Percentiles rank a stretch among this genome's conserved stretches.
Conservation (phyloP, 2,797 vertebrate genomes). For the Pyrocephalus nanus region DNA sequence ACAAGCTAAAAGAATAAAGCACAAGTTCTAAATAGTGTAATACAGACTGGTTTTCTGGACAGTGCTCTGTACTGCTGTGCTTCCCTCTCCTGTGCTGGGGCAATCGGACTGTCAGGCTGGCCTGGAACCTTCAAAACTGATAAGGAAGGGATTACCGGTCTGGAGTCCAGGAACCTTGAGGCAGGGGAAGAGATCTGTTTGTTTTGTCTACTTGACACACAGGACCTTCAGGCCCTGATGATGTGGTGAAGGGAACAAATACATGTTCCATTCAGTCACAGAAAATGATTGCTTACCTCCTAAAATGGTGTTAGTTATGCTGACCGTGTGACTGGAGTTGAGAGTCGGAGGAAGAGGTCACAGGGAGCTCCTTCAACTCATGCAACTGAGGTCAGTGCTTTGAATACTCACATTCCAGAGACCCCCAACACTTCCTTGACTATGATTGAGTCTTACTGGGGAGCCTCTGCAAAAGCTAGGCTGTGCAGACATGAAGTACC, state of each 20-base stretch:
- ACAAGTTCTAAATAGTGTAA: rapidly evolving
- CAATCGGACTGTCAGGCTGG: rapidly evolving
- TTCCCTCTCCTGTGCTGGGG: too few relatives aligned
- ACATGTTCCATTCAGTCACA: rapidly evolving
- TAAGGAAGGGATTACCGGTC: rapidly evolving
- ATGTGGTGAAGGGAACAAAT: rapidly evolving
- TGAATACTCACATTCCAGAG: neutral
- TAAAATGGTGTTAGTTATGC: too few relatives aligned
- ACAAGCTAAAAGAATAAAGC: neutral
- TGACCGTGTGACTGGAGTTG: rapidly evolving
- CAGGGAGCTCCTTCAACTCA: neutral
- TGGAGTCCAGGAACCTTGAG: neutral
- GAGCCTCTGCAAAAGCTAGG: neutral
- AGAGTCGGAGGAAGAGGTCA: rapidly evolving
- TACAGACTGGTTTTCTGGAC: neutral
- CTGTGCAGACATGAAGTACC: neutral
- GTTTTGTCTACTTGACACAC: neutral
- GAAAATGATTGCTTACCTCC: neutral
- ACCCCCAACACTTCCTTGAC: neutral
- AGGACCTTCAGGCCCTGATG: neutral
- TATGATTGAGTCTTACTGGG: neutral
- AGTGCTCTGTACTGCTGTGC: too few relatives aligned
- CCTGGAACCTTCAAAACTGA: neutral
- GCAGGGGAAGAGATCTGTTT: neutral
- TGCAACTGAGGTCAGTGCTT: neutral